phyloP scores from a whole-genome alignment of 2,888 invertebrate species.

The Xylophagus ater region DNA sequence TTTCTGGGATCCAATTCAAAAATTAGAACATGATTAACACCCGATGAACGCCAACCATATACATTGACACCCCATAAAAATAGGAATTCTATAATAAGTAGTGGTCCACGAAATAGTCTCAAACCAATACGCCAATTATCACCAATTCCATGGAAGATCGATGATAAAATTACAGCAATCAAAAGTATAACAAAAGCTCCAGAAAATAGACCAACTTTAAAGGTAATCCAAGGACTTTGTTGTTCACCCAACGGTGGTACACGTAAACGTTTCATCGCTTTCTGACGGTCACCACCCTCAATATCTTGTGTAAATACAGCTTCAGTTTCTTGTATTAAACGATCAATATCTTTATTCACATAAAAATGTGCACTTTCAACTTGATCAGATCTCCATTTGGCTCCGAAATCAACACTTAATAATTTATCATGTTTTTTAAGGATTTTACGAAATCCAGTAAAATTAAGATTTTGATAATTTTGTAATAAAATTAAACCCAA shows the following conservation, averaged over 20 bases:
- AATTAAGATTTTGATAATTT: slow-evolving; percentile 81
- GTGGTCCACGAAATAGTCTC: slow-evolving; percentile 66
- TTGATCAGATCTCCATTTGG: slow-evolving; percentile 64
- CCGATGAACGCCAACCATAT: slow-evolving; percentile 70
- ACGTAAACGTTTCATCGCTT: slow-evolving; percentile 75
- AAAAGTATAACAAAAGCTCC: slow-evolving; percentile 70
- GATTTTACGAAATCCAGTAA: slow-evolving; percentile 82
- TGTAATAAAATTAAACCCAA: slow-evolving; percentile 73
- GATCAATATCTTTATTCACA: slow-evolving; percentile 74
- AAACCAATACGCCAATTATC: slow-evolving; percentile 58
- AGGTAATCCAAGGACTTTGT: slow-evolving; percentile 71
- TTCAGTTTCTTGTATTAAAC: slow-evolving; percentile 72
- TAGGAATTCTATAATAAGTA: slow-evolving; percentile 62
- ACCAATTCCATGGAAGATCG: slow-evolving; percentile 40
- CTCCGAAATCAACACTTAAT: slow-evolving; percentile 56
- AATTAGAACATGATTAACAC: slow-evolving; percentile 74
- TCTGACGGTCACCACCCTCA: slow-evolving; percentile 69
- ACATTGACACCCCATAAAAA: slow-evolving; percentile 72
- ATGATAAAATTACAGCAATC: slow-evolving; percentile 58
- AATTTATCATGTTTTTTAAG: slow-evolving; percentile 84
- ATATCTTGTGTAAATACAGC: slow-evolving; percentile 54
- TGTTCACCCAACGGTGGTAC: slow-evolving; percentile 80
- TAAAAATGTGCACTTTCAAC: slow-evolving; percentile 78
- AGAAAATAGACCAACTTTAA: slow-evolving; percentile 72
- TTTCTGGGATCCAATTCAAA: slow-evolving; percentile 72